A percentile compares a stretch with the other conserved stretches of the same genome.
Evolutionary conservation across 1,140 invertebrate species (phyloP).

Genomic region (Drosophila sechellia): DNA sequence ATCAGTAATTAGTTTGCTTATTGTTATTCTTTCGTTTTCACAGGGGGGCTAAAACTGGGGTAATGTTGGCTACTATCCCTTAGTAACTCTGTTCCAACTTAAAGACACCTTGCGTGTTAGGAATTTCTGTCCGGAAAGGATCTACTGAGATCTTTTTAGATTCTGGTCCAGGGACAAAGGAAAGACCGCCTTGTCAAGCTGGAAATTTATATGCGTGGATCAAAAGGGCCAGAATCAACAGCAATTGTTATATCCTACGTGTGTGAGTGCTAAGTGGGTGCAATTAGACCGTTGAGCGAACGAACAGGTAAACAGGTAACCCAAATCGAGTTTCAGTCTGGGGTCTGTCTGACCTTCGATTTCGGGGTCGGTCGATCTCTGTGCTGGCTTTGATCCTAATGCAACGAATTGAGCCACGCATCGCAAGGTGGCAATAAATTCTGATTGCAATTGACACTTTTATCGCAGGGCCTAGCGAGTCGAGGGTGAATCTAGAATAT

Average conservation of each 20-base stretch:
- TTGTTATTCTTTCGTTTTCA: slow-evolving; percentile 47
- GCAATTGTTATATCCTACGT: slow-evolving; percentile 59
- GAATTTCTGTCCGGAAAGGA: not conserved
- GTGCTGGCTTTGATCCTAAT: slow-evolving; percentile 39
- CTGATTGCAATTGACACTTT: slow-evolving; percentile 71
- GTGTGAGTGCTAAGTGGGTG: slow-evolving; percentile 72
- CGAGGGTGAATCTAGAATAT: slow-evolving; percentile 29
- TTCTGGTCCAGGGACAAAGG: slow-evolving; percentile 26
- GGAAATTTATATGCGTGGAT: slow-evolving; percentile 69
- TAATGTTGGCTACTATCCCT: slow-evolving; percentile 12
- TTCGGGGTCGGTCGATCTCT: slow-evolving; percentile 26
- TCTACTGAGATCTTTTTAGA: not conserved
- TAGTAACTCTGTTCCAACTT: not conserved
- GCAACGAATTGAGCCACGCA: slow-evolving; percentile 60
- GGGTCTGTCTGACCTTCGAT: not conserved
- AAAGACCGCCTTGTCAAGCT: slow-evolving; percentile 50
- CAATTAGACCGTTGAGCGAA: slow-evolving; percentile 59
- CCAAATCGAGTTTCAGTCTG: slow-evolving; percentile 11
- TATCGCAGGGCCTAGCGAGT: slow-evolving; percentile 55
- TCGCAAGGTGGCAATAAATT: slow-evolving; percentile 73
- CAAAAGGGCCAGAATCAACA: slow-evolving; percentile 64
- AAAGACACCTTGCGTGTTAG: not conserved
- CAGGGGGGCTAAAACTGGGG: slow-evolving; percentile 4
- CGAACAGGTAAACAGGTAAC: slow-evolving; percentile 48
- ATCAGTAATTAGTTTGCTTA: slow-evolving; percentile 80